Percentiles rank a stretch among this genome's conserved stretches.
phyloP scores from a whole-genome alignment of 2,113 vertebrate genomes.

The Siniperca chuatsi region DNA sequence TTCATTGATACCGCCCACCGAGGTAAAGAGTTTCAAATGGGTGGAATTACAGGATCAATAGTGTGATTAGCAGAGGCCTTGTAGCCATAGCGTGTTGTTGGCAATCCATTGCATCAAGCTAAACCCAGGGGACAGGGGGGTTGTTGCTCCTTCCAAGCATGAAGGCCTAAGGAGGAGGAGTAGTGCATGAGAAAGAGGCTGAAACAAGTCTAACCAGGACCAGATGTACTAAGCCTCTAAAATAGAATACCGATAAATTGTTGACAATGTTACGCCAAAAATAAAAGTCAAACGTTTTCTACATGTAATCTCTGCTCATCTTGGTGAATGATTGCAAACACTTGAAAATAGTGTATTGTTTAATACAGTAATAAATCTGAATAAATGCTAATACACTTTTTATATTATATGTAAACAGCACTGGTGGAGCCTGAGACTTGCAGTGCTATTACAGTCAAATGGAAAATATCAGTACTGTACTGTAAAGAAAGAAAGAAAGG shows the following conservation, averaged over 20 bases:
- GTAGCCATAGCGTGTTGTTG: slow-evolving; percentile 83
- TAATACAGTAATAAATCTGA: neutral
- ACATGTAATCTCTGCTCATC: neutral
- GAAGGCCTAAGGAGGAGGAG: slow-evolving; percentile 39
- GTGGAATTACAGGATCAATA: slow-evolving; percentile 85
- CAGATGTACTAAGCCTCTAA: slow-evolving; percentile 6
- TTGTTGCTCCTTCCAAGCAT: slow-evolving; percentile 49
- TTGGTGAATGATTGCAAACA: neutral
- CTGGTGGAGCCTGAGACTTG: neutral
- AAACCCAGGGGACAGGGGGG: slow-evolving; percentile 67
- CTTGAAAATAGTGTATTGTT: neutral
- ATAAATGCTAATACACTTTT: neutral
- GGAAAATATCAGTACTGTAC: neutral
- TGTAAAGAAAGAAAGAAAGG: neutral
- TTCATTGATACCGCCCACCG: slow-evolving; percentile 81
- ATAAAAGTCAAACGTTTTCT: neutral
- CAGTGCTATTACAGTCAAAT: neutral
- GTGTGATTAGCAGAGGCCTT: slow-evolving; percentile 86
- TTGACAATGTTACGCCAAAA: neutral
- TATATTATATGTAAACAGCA: neutral
- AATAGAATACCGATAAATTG: neutral
- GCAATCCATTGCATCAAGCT: slow-evolving; percentile 80
- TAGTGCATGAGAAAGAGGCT: slow-evolving; percentile 38
- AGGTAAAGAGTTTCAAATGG: slow-evolving; percentile 85
- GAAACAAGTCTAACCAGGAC: slow-evolving; percentile 16